A percentile compares a stretch with the other conserved stretches of the same genome.
These are phyloP conservation scores for Acomys russatus DNA, from an alignment of 2,797 vertebrate genomes.

Conservation along the genomic window DNA sequence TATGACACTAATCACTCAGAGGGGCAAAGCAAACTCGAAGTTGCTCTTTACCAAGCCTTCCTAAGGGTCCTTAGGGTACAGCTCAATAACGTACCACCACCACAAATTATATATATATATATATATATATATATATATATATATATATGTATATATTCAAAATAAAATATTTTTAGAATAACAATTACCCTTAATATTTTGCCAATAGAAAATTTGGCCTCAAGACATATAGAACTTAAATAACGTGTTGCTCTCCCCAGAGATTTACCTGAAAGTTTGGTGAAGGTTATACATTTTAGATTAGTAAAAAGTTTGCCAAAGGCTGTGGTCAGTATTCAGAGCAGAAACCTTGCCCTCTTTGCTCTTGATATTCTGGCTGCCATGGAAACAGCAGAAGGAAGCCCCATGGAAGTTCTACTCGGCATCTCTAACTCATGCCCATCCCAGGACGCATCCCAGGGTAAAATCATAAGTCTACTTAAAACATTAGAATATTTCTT, in stretches of 20 bases:
- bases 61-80: neutral
- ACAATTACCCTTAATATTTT: neutral
- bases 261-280: slow-evolving; percentile 14
- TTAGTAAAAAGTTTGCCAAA: slow-evolving; percentile 1
- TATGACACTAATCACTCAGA: neutral
- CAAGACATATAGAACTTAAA: neutral
- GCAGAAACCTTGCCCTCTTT: neutral
- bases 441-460: neutral
- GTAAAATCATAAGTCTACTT: neutral
- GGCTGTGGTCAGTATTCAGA: neutral
- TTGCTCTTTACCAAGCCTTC: neutral
- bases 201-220: neutral
- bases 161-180: slow-evolving; percentile 37
- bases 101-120: neutral
- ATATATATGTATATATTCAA: neutral
- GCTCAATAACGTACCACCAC: neutral
- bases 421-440: too few relatives aligned
- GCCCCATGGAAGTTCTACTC: neutral
- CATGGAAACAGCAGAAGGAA: neutral
- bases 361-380: neutral
- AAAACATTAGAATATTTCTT: neutral
- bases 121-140: neutral
- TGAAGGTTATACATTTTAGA: neutral
- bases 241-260: neutral
- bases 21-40: neutral